Conservation (phyloP, 2,888 invertebrate genomes). For the Aphidius colemani region DNA sequence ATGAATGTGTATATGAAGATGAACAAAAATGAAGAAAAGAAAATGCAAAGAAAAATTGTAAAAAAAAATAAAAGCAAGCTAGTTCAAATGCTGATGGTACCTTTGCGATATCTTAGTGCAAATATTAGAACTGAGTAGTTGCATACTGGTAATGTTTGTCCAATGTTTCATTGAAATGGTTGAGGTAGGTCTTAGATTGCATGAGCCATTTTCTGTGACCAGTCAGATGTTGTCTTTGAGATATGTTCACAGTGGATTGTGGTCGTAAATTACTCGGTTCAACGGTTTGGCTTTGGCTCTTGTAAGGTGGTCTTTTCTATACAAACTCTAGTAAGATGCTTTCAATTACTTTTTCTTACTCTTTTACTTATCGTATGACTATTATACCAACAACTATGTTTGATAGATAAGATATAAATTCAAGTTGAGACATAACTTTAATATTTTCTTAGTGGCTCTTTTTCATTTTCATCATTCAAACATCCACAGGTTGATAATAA, state of each 20-base stretch:
- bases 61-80: constrained; percentile 13
- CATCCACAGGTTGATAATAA: constrained; percentile 18
- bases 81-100: constrained; percentile 43
- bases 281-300: constrained; percentile 20
- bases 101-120: constrained; percentile 56
- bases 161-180: constrained; percentile 20
- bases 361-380: no score
- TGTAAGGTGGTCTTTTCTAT: constrained; percentile 11
- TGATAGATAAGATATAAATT: constrained; percentile 1
- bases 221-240: constrained; percentile 56
- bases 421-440: background rate
- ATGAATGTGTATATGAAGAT: constrained; percentile 2
- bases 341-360: no score
- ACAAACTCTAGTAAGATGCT: background rate
- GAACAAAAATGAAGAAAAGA: constrained; percentile 5
- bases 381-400: constrained; percentile 1
- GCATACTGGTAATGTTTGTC: constrained; percentile 18
- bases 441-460: constrained; percentile 19
- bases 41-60: constrained; percentile 7
- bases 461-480: constrained; percentile 23
- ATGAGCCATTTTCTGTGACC: constrained; percentile 58
- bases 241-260: constrained; percentile 42
- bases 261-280: constrained; percentile 34
- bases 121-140: constrained; percentile 47
- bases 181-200: constrained; percentile 52